phyloP scores from a whole-genome alignment of 2,797 vertebrate species.

The Brachymystax lenok region DNA sequence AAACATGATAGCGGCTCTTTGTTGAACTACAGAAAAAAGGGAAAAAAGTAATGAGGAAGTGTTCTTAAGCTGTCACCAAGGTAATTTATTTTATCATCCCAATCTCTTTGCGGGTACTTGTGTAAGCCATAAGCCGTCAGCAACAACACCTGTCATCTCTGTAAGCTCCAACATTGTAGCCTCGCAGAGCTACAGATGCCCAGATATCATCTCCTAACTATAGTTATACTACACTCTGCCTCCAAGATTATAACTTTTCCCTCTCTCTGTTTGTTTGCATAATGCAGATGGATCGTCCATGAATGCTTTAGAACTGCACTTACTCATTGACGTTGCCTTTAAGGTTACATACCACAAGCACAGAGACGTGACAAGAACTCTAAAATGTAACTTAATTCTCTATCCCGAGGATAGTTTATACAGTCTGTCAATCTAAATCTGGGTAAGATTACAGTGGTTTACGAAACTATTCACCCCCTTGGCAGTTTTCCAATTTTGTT shows the following conservation, averaged over 20 bases:
- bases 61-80: slow-evolving; percentile 70
- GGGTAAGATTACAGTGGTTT: neutral
- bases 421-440: neutral
- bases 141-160: slow-evolving; percentile 76
- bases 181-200: slow-evolving; percentile 55
- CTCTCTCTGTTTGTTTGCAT: slow-evolving; percentile 26
- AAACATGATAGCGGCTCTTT: slow-evolving; percentile 53
- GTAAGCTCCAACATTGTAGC: slow-evolving; percentile 61
- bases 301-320: neutral
- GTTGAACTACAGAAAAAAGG: slow-evolving; percentile 15
- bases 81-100: slow-evolving; percentile 81
- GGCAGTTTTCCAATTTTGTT: too few relatives aligned
- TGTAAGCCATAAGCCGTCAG: slow-evolving; percentile 73
- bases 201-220: slow-evolving; percentile 71
- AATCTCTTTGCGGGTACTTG: slow-evolving; percentile 72
- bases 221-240: slow-evolving; percentile 57
- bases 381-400: neutral
- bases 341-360: neutral
- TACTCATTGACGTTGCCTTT: neutral
- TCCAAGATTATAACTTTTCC: slow-evolving; percentile 37
- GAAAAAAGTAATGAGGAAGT: slow-evolving; percentile 56
- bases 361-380: neutral
- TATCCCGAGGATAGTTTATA: neutral
- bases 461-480: too few relatives aligned
- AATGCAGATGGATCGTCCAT: slow-evolving; percentile 36